phyloP scores from a whole-genome alignment of 2,113 vertebrate genomes.

The Callionymus lyra region DNA sequence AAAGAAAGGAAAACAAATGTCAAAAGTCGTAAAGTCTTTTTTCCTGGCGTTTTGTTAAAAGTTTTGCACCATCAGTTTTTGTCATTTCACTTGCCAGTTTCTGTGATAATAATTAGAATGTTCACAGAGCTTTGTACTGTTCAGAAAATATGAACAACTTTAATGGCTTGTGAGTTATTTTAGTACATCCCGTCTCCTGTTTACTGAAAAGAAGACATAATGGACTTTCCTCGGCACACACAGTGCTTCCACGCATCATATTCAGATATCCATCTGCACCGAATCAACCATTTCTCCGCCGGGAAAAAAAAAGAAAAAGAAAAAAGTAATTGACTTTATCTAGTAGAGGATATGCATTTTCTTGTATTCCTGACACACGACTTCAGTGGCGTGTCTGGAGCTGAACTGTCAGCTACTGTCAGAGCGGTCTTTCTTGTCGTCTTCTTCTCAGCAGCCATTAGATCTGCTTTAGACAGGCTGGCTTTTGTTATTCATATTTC shows the following conservation, averaged over 20 bases:
- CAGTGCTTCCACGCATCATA: constrained; percentile 23
- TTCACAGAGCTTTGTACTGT: constrained; percentile 2
- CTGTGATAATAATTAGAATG: too few relatives aligned
- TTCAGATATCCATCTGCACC: constrained; percentile 30
- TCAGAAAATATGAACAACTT: too few relatives aligned
- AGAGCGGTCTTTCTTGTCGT: constrained; percentile 26
- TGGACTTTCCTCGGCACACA: constrained; percentile 16
- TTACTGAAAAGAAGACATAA: constrained; percentile 27
- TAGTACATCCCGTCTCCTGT: constrained; percentile 5
- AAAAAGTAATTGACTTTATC: constrained; percentile 57
- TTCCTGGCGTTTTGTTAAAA: background rate
- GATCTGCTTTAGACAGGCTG: constrained; percentile 46
- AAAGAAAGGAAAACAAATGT: too few relatives aligned
- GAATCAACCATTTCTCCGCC: constrained; percentile 16
- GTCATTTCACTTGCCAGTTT: constrained; percentile 10
- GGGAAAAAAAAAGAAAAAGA: constrained; percentile 27
- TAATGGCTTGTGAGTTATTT: too few relatives aligned
- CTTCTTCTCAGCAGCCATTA: constrained; percentile 30
- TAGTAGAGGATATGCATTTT: too few relatives aligned
- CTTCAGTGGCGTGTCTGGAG: too few relatives aligned
- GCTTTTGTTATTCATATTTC: constrained; percentile 61
- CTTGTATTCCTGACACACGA: too few relatives aligned
- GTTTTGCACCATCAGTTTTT: constrained; percentile 15
- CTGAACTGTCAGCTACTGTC: constrained; percentile 21
- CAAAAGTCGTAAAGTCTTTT: too few relatives aligned